These are phyloP conservation scores for Ophraella communa DNA, from an alignment of 2,888 invertebrate species.

Conservation along the genomic window DNA sequence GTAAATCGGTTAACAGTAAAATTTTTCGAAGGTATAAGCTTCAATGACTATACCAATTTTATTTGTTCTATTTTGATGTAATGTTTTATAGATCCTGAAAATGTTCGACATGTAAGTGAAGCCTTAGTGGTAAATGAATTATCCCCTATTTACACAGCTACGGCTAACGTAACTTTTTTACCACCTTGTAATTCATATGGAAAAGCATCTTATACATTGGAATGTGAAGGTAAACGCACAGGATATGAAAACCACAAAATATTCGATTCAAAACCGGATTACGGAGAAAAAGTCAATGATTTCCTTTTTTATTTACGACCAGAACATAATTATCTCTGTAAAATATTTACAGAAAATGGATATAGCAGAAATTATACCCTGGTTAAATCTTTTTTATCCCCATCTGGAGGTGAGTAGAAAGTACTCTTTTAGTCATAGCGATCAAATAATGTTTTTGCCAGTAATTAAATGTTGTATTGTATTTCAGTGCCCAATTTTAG, in stretches of 20 bases:
- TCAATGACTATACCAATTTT: no score
- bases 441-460: neutral
- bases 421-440: neutral
- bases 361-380: neutral
- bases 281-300: neutral
- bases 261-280: no score
- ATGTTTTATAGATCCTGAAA: conserved; percentile 29
- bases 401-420: conserved; percentile 47
- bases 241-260: neutral
- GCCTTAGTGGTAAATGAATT: neutral
- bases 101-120: neutral
- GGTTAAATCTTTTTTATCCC: conserved; percentile 29
- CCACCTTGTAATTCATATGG: conserved; percentile 48
- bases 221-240: conserved; percentile 31
- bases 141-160: conserved; percentile 39
- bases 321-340: conserved; percentile 36
- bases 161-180: conserved; percentile 34
- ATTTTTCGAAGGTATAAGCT: no score
- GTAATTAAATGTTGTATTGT: neutral
- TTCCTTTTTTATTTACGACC: conserved; percentile 33
- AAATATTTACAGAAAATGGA: conserved; percentile 23
- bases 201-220: conserved; percentile 31
- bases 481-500: conserved; percentile 36
- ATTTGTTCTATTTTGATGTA: no score
- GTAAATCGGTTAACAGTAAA: no score